Evolutionary conservation across 2,888 invertebrate species (phyloP), one percentile per base, ranked within the genome.

Genomic region (Tenthredo notha): DNA sequence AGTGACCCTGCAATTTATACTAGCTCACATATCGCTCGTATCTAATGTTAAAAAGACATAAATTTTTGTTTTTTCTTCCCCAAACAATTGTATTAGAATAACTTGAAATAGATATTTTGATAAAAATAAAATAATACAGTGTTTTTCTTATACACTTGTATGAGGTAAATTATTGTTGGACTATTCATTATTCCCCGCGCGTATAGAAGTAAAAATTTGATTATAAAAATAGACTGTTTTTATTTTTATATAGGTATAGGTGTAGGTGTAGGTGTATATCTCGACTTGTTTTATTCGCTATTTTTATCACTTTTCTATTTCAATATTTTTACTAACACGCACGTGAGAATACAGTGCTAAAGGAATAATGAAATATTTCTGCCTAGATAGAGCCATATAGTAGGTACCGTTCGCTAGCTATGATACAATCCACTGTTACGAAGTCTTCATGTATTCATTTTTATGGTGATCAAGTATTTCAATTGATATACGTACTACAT

Each of bases 391-490:
- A 40, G 37, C 0, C n/a, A 6, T 74, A 10, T 43, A 40, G n/a
- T 43, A 40, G n/a, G 40, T 74, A 21, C 2, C 15, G 21, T 72
- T 54, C 7, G n/a, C 54, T 54, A 37, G n/a, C 54, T 54, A 37
- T 89, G 92, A 92, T 92, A 91, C 90, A 92, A 93, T 93, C 93
- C 92, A 92, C 91, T 90, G 88, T 88, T 88, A 90, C 89, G 91
- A 90, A 88, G 88, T 86, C 86, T 90, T 90, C 25, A 89, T 89
- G 90, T 90, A 92, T 92, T 91, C 90, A 93, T 92, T 93, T 93
- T 93, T 92, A 93, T 92, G 92, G 91, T 93, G 92, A 93, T 93
- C 92, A 92, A 91, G 90, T 89, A 88, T 90, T 90, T 88, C 88
- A 87, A 88, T 90, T 90, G 90, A 91, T 92, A 90, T 89, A 90